phyloP scores from a whole-genome alignment of 2,888 invertebrate species.

The Xiphydria camelus region DNA sequence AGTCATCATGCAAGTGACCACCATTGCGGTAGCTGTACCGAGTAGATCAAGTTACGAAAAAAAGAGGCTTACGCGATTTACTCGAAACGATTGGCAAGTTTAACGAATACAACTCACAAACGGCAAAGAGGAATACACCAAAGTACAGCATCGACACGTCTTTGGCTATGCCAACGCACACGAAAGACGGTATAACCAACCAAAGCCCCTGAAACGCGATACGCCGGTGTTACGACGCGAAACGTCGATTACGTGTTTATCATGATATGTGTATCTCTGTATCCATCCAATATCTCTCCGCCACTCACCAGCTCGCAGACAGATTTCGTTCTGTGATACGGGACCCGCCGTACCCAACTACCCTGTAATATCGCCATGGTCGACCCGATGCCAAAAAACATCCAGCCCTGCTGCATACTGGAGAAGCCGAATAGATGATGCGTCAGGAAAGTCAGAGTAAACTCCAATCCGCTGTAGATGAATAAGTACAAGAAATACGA shows the following conservation, averaged over 20 bases:
- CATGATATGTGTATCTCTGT: neutral
- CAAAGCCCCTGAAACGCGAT: constrained; percentile 77
- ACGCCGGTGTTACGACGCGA: neutral
- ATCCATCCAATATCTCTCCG: neutral
- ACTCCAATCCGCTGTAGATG: constrained; percentile 94
- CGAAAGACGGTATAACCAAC: constrained; percentile 84
- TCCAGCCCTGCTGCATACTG: constrained; percentile 96
- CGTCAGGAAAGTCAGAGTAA: constrained; percentile 94
- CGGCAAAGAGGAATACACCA: constrained; percentile 85
- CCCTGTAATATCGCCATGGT: constrained; percentile 93
- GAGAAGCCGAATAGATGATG: constrained; percentile 89
- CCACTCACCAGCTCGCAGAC: constrained; percentile 67
- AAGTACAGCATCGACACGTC: constrained; percentile 68
- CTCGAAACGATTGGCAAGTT: too few species aligned
- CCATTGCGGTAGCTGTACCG: constrained; percentile 79
- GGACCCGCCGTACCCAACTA: constrained; percentile 80
- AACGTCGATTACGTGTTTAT: neutral
- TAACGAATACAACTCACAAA: constrained; percentile 76
- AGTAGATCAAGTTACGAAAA: constrained; percentile 18
- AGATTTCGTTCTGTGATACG: constrained; percentile 70
- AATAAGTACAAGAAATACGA: constrained; percentile 91
- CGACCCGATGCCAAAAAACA: constrained; percentile 92
- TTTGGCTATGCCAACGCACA: constrained; percentile 77
- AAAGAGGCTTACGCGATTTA: constrained; percentile 7
- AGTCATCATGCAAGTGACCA: constrained; percentile 94